phyloP scores from a whole-genome alignment of 2,797 vertebrate species.

The Enoplosus armatus region DNA sequence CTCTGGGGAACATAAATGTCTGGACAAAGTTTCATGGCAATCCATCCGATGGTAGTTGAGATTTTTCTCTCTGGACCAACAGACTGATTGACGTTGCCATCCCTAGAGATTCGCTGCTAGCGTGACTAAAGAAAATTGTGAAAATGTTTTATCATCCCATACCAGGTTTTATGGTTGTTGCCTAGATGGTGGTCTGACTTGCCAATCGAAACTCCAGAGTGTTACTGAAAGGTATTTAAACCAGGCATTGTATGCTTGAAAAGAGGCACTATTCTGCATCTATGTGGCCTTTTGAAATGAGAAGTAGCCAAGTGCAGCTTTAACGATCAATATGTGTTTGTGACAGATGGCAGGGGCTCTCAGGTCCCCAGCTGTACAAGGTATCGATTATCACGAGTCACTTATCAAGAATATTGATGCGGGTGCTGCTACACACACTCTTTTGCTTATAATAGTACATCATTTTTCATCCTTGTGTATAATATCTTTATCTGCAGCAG shows the following conservation, averaged over 20 bases:
- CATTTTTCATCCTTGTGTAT: background rate
- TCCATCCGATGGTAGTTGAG: background rate
- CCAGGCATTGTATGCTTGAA: conserved; percentile 5
- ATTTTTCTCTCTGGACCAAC: background rate
- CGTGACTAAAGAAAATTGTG: no score
- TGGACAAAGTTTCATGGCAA: background rate
- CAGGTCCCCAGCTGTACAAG: conserved; percentile 4
- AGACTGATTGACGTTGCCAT: background rate
- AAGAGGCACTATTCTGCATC: background rate
- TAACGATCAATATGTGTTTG: conserved; percentile 58
- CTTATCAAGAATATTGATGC: conserved; percentile 50
- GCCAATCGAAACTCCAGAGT: background rate
- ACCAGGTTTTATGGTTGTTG: background rate
- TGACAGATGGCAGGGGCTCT: conserved; percentile 38
- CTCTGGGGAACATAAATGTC: no score
- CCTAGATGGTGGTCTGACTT: background rate
- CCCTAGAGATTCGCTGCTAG: background rate
- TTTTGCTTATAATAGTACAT: conserved; percentile 1
- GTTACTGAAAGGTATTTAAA: conserved; percentile 14
- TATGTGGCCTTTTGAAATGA: conserved; percentile 11
- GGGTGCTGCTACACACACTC: background rate
- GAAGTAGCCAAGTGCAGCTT: conserved; percentile 29
- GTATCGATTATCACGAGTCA: conserved; percentile 53
- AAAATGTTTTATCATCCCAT: no score
- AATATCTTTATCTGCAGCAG: conserved; percentile 42